Evolutionary conservation across 1,140 invertebrate species (phyloP), one percentile per base, ranked within the genome.

Genomic region (Lepidostoma basale): DNA sequence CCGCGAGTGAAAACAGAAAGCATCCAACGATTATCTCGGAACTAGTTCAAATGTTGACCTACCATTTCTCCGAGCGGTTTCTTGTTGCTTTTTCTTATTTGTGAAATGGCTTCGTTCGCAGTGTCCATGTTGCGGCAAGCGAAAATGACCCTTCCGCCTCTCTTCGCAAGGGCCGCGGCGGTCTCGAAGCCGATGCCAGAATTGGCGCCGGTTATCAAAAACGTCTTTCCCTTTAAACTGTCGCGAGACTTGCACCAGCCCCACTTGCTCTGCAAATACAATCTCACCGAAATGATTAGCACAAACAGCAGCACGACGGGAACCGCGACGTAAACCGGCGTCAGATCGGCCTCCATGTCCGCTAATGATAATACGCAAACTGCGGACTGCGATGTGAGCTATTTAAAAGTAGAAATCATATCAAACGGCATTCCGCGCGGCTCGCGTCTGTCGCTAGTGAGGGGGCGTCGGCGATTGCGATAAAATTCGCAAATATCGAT

Each of bases 151-250:
- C 85, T 84, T 1, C 89, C 90, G 69, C 87, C 86, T 71, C 89
- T 80, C 65, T 79, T 84, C 1, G 85, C 88, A 9, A 93, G 77
- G 62, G 89, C 87, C 49, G 84, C 84, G 0, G 89, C 88, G 1
- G 90, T 90, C 75, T 90, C 90, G 69, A 89, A 87, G 1, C 93
- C 93, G 64, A 95, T 89, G 0, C 93, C 93, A 62, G 88, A 88
- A 77, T 91, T 94, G 1, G 89, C 90, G 20, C 93, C 93, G 12
- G 92, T 94, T 2, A 94, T 86, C 3, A 95, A 83, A 42, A 89
- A 90, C 10, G 80, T 83, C 75, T 83, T 83, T 16, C 80, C 80
- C 65, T 77, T 77, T 44, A 84, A 74, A 59, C 20, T 39, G 23
- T 59, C 39, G 12, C 1, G 9, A 36, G 39, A 49, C 26, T 67